Evolutionary conservation across 2,888 invertebrate species (phyloP).

Genomic region (Ophion obscuratus): DNA sequence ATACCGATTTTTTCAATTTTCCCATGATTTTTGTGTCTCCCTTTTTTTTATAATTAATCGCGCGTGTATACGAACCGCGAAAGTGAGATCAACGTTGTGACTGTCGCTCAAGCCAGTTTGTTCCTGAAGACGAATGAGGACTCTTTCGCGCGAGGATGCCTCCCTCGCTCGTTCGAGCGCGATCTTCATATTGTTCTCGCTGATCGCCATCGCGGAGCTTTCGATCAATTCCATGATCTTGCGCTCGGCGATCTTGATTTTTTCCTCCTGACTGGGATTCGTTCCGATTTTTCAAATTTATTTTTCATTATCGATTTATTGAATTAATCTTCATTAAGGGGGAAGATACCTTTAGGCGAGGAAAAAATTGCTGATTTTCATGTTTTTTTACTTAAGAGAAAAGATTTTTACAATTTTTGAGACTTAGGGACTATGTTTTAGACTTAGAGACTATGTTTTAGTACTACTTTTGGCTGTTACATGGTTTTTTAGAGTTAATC

Average conservation of each 20-base stretch:
- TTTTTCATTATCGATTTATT: no score
- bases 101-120: constrained; percentile 95
- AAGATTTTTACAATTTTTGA: no score
- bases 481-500: no score
- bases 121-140: constrained; percentile 95
- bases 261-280: constrained; percentile 92
- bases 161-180: constrained; percentile 97
- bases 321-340: no score
- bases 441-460: no score
- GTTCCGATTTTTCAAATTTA: background rate
- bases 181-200: constrained; percentile 87
- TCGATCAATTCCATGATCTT: constrained; percentile 96
- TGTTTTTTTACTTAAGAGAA: no score
- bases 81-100: constrained; percentile 97
- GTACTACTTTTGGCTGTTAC: no score
- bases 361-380: background rate
- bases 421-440: no score
- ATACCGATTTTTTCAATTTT: background rate
- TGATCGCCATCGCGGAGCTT: constrained; percentile 92
- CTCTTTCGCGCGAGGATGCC: constrained; percentile 96
- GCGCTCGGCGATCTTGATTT: constrained; percentile 94
- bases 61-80: constrained; percentile 88
- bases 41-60: background rate
- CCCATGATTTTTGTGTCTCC: background rate
- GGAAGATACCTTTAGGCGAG: no score